Base-by-base conservation (phyloP, 2,888 invertebrate genomes). In the Schizaphis graminum region DNA sequence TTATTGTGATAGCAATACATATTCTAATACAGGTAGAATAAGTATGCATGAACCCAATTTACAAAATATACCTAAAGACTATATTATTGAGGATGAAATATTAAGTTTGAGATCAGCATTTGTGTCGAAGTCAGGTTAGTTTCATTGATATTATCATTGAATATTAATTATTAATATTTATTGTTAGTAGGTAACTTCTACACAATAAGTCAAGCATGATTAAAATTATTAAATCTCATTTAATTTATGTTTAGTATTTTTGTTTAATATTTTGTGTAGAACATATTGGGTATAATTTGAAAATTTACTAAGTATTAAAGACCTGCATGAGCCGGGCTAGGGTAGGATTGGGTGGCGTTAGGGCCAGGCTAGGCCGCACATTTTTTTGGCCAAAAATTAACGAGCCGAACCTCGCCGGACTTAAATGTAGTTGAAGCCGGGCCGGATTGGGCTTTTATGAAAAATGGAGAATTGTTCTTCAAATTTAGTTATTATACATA, bases 11-110 rank as follows among this genome's bases (percentile, higher is more conserved):
- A 88, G 91, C 57, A 94, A 97, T 94, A 97, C 97, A 91, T 97
- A 97, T 95, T 98, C 97, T 5, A 96, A 97, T 94, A 98, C 98
- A 0, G 98, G 99, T 1, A 97, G 99, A 94, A 97, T 99, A 95
- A 97, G 98, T 94, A 98, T 99, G 98, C 97, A 97, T 94, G 98
- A 98, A 95, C 99, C 99, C 1, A 99, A 98, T 96, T 96, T 99
- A 84, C 99, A 99, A 96, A 98, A 97, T 96, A 97, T 99, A 41
- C 98, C 99, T 0, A 97, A 98, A 95, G 98, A 98, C 95, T 99
- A 99, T 96, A 96, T 96, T 47, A 96, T 98, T 35, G 95, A 96
- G 21, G 95, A 95, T 35, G 95, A 95, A 84, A 91, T 95, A n/a
- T 95, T 97, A 95, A 97, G 97, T 95, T 95, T 96, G 95, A 97